Conservation (phyloP, 92 coral and sea anemone genomes). For the Siderastrea radians region DNA sequence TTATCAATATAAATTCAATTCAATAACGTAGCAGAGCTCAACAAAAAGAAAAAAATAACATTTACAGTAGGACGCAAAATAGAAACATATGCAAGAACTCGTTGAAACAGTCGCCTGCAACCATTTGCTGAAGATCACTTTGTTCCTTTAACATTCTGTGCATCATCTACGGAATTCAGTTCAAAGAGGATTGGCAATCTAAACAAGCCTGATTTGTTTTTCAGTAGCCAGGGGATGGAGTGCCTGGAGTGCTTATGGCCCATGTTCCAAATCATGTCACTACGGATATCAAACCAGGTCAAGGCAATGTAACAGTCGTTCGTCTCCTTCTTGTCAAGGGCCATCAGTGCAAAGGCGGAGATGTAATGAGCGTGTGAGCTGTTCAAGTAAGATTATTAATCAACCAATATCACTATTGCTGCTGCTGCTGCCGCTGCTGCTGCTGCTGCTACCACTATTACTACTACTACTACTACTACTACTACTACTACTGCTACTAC, state of each 20-base stretch:
- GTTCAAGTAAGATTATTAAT: neutral
- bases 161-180: too few relatives aligned
- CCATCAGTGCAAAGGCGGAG: slow-evolving; percentile 8
- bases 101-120: too few relatives aligned
- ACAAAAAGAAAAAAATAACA: too few relatives aligned
- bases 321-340: slow-evolving; percentile 28
- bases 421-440: too few relatives aligned
- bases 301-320: slow-evolving; percentile 43
- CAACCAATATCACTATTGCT: neutral
- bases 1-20: too few relatives aligned
- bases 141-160: too few relatives aligned
- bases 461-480: neutral
- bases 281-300: slow-evolving; percentile 39
- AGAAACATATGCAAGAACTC: too few relatives aligned
- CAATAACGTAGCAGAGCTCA: too few relatives aligned
- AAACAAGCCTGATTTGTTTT: neutral
- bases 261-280: slow-evolving; percentile 38
- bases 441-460: neutral
- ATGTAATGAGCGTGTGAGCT: slow-evolving; percentile 24
- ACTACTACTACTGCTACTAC: neutral
- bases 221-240: slow-evolving; percentile 44
- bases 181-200: too few relatives aligned
- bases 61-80: too few relatives aligned
- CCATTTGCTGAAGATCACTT: too few relatives aligned
- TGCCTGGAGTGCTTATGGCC: slow-evolving; percentile 45